Evolutionary conservation across 2,113 vertebrate genomes (phyloP), one percentile per base, ranked within the genome.

Genomic region (Felis chaus): DNA sequence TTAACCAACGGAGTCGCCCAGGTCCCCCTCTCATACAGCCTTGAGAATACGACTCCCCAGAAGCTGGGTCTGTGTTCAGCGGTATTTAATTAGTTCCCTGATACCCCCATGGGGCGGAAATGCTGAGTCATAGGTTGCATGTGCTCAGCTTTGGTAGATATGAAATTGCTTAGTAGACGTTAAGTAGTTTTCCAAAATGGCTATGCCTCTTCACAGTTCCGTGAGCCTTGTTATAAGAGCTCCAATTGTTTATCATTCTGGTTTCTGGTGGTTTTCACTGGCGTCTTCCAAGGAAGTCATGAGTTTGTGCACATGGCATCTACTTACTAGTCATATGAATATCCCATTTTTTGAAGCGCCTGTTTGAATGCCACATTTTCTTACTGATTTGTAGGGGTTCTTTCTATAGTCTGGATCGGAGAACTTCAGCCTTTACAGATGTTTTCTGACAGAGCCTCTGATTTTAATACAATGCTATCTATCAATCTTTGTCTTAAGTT

Each of bases 231-330:
- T 33, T 69, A 13, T 39, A 36, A 66, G 41, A 31, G 18, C 33
- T 86, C 23, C 45, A 50, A 4, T 23, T 80, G 65, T 39, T 95
- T 45, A 41, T 27, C 33, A 41, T 87, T 86, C 18, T 63, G 74
- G 29, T 80, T 97, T 85, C 84, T 87, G 39, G 48, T 48, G n/a
- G 68, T 78, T 94, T 96, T 87, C 69, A 84, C 1, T 80, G 53
- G 6, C 14, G 1, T 69, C 57, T 87, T 79, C 3, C 19, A 87
- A 69, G 39, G 8, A 25, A 86, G 36, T 57, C 18, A 76, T 61
- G 61, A n/a, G 2, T 71, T 57, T 50, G 18, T 41, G 3, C 1
- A 16, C 48, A n/a, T 96, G 61, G 92, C 83, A 69, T 55, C 18
- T 57, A 41, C 73, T 85, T 76, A 53, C 36, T 53, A 74, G 50